A percentile compares a stretch with the other conserved stretches of the same genome.
Evolutionary conservation across 2,888 invertebrate species (phyloP).

Genomic region (Punctoribates punctum): DNA sequence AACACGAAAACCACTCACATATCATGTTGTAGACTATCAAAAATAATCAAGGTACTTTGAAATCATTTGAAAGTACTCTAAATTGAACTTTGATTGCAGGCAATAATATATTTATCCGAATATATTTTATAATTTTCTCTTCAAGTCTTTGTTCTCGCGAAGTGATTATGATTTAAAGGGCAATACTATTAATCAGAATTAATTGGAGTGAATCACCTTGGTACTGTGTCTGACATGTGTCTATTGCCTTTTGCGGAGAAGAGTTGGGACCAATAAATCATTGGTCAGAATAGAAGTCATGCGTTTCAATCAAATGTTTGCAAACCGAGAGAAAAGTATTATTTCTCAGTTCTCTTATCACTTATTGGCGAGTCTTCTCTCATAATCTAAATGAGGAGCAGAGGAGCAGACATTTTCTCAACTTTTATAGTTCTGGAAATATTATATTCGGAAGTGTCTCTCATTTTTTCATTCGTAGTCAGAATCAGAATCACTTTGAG

Average conservation of each 20-base stretch:
- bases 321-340: not conserved
- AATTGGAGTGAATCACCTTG: too few species aligned
- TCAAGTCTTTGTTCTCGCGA: too few species aligned
- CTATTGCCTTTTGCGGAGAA: not conserved
- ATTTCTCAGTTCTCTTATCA: not conserved
- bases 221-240: not conserved
- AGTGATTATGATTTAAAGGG: too few species aligned
- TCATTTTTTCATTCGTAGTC: not conserved
- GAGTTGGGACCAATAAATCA: conserved; percentile 15
- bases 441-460: not conserved
- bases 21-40: too few species aligned
- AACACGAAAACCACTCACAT: not conserved
- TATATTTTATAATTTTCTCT: too few species aligned
- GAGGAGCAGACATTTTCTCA: not conserved
- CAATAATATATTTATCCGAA: too few species aligned
- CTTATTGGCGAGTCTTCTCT: not conserved
- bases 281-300: not conserved
- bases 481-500: not conserved
- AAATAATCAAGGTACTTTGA: too few species aligned
- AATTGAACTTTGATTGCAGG: not conserved
- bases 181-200: too few species aligned
- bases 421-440: not conserved
- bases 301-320: not conserved
- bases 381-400: not conserved
- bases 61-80: too few species aligned